phyloP scores from a whole-genome alignment of 2,888 invertebrate species.

The Axea sp. region DNA sequence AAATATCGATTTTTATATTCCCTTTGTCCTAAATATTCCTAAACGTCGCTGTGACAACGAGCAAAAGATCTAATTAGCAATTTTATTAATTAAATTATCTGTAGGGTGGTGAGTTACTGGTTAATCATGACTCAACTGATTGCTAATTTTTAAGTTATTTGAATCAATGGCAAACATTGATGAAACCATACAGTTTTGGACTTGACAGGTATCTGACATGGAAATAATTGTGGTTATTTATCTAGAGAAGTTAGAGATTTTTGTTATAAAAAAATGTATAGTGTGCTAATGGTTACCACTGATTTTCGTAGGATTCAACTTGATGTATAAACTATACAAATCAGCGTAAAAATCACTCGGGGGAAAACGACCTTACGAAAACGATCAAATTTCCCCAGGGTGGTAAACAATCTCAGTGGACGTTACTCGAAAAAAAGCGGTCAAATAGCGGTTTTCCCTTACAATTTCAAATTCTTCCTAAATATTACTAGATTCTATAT shows the following conservation, averaged over 20 bases:
- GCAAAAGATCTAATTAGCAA: constrained; percentile 33
- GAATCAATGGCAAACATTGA: too few species aligned
- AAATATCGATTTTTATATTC: constrained; percentile 43
- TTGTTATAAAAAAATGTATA: constrained; percentile 6
- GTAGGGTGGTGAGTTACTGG: too few species aligned
- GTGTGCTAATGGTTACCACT: constrained; percentile 62
- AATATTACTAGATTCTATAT: constrained; percentile 18
- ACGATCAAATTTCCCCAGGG: too few species aligned
- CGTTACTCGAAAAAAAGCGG: constrained; percentile 62
- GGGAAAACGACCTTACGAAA: constrained; percentile 58
- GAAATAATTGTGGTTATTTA: too few species aligned
- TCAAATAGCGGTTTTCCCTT: too few species aligned
- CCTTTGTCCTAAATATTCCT: constrained; percentile 4
- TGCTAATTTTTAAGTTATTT: too few species aligned
- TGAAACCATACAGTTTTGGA: too few species aligned
- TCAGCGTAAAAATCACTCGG: constrained; percentile 68
- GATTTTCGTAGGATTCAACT: constrained; percentile 68
- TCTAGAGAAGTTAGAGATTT: too few species aligned
- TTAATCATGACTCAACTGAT: too few species aligned
- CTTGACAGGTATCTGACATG: too few species aligned
- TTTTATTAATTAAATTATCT: constrained; percentile 13
- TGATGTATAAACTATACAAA: constrained; percentile 74
- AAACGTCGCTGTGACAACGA: constrained; percentile 42
- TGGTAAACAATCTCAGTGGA: constrained; percentile 55
- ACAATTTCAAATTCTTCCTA: constrained; percentile 25